Evolutionary conservation across 1,140 invertebrate genomes (phyloP).

Genomic region (Spodoptera litura): DNA sequence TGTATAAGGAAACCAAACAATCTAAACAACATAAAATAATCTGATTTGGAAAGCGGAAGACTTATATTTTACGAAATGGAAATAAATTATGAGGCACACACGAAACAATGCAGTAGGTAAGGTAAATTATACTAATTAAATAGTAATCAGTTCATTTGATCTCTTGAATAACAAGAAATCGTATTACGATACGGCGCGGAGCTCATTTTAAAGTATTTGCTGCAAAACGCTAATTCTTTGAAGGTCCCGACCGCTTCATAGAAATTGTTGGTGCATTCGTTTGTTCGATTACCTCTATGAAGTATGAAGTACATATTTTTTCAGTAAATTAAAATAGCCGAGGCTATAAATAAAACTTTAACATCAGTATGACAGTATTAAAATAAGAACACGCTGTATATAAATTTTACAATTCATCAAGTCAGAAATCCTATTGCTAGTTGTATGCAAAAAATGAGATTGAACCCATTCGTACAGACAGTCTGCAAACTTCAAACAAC

Average conservation of each 20-base stretch:
- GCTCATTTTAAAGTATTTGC: conserved; percentile 16
- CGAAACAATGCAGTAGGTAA: conserved; percentile 8
- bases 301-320: not conserved
- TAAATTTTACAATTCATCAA: not conserved
- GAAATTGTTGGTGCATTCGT: conserved; percentile 13
- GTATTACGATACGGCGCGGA: conserved; percentile 31
- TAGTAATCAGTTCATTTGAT: conserved; percentile 24
- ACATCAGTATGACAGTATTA: too few species aligned
- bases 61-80: not conserved
- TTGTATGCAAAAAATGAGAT: conserved; percentile 2
- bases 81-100: not conserved
- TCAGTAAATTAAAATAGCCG: not conserved
- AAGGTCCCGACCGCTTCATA: conserved; percentile 6
- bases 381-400: too few species aligned
- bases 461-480: conserved; percentile 14
- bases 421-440: not conserved
- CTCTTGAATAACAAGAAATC: conserved; percentile 23
- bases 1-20: too few species aligned
- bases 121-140: conserved; percentile 35
- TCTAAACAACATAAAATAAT: not conserved
- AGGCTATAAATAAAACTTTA: too few species aligned
- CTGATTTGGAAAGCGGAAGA: not conserved
- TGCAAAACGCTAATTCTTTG: conserved; percentile 31
- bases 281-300: not conserved
- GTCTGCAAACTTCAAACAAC: conserved; percentile 29